Base-by-base conservation (phyloP, 2,888 invertebrate genomes). In the Eledone cirrhosa region DNA sequence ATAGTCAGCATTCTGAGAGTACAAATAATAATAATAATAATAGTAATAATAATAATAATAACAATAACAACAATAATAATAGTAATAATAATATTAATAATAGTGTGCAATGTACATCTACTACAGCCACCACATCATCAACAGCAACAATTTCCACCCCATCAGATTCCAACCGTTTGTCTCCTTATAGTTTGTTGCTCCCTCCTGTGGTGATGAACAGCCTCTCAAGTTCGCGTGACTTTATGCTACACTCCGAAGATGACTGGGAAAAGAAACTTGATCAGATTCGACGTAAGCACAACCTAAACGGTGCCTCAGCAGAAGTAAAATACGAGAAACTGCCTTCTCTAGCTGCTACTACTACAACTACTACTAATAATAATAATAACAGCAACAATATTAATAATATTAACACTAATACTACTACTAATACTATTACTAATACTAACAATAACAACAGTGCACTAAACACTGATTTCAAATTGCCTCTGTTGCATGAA, bases 401-500 rank as follows among this genome's bases (percentile, higher is more conserved):
- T 41, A 41, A 41, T 41, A 41, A 41, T 41, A 41, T 8, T 41
- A 41, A 41, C 11, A 41, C 8, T 41, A 41, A 41, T 41, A 41
- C 0, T 41, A 41, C 0, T 41, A 41, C 5, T 41, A 41, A 41
- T 41, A 41, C 5, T 33, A 33, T 5, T 33, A 69, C 83, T 48
- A 84, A 80, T 14, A 85, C 85, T n/a, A 84, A 82, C 75, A 83
- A 84, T 77, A 82, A 84, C 69, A 83, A 85, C 47, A 85, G 85
- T 75, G 86, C 85, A 19, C 85, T 85, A 75, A 80, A 83, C 29
- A 85, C 86, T 72, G 86, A 88, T 77, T 81, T 87, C 29, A 87
- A 86, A 81, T 80, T 90, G 78, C 90, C 91, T 31, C 85, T 90
- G 76, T 84, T 91, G 79, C 87, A 88, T 33, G 89, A 90, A 33